A percentile compares a stretch with the other conserved stretches of the same genome.
Conservation (phyloP, 2,888 invertebrate genomes). For the Orthonevra nobilis region DNA sequence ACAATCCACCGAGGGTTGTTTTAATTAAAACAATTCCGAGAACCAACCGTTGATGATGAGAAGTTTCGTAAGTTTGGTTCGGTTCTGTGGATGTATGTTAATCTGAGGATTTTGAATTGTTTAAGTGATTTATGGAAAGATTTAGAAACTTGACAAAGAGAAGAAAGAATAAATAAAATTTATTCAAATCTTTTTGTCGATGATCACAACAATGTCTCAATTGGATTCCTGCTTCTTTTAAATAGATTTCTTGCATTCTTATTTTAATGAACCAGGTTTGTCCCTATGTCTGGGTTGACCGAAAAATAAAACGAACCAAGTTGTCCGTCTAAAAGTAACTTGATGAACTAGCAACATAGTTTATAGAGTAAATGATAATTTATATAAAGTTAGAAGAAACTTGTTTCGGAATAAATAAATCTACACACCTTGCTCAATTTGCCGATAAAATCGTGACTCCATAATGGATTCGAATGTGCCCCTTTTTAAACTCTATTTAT, state of each 20-base stretch:
- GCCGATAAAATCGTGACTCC: neutral
- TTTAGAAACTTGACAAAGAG: neutral
- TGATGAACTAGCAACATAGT: conserved; percentile 6
- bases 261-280: conserved; percentile 13
- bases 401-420: neutral
- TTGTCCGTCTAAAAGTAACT: neutral
- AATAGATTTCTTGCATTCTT: too few species aligned
- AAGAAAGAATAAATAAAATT: conserved; percentile 9
- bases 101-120: conserved; percentile 25
- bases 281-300: too few species aligned
- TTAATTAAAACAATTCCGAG: conserved; percentile 24
- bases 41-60: too few species aligned
- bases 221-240: too few species aligned
- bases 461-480: neutral
- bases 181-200: conserved; percentile 16
- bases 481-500: conserved; percentile 14
- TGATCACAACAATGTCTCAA: conserved; percentile 24
- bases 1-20: conserved; percentile 34
- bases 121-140: conserved; percentile 36
- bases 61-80: neutral
- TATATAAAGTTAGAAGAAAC: neutral
- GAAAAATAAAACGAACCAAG: too few species aligned
- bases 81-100: conserved; percentile 17
- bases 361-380: neutral
- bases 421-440: neutral